These are phyloP conservation scores for Icerya purchasi DNA, from an alignment of 2,888 invertebrate species.

Conservation along the genomic window DNA sequence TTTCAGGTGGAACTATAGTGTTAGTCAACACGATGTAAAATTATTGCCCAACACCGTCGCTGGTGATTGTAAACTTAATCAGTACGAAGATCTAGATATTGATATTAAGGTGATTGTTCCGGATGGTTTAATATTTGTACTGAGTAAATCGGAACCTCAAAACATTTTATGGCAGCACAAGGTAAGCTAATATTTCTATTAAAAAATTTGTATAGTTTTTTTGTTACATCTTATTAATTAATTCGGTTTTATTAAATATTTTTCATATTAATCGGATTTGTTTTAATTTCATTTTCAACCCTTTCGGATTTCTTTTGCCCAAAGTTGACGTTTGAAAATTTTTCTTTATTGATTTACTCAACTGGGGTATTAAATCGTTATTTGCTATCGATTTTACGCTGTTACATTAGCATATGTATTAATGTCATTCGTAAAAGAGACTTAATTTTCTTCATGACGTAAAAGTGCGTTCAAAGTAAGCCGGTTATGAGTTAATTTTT, in stretches of 20 bases:
- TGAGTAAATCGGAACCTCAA: slow-evolving; percentile 35
- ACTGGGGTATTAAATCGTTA: too few relatives aligned
- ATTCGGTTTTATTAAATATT: too few relatives aligned
- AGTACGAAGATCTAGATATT: slow-evolving; percentile 25
- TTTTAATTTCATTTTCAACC: neutral
- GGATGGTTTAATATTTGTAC: slow-evolving; percentile 46
- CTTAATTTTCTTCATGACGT: too few relatives aligned
- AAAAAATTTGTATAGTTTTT: too few relatives aligned
- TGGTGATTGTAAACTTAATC: slow-evolving; percentile 7
- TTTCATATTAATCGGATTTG: too few relatives aligned
- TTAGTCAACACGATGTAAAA: slow-evolving; percentile 65
- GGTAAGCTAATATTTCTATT: slow-evolving; percentile 27
- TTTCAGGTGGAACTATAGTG: slow-evolving; percentile 92
- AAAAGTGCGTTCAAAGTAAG: too few relatives aligned
- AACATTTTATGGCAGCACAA: slow-evolving; percentile 50
- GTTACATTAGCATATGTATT: too few relatives aligned
- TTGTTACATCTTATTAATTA: too few relatives aligned
- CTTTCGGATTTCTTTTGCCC: neutral
- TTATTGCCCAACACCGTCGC: slow-evolving; percentile 24
- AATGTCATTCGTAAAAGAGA: too few relatives aligned
- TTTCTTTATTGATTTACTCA: too few relatives aligned
- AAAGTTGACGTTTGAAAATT: neutral
- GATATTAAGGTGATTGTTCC: slow-evolving; percentile 44
- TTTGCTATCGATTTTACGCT: too few relatives aligned
- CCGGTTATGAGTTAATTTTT: too few relatives aligned